Evolutionary conservation across 2,888 invertebrate species (phyloP), one percentile per base, ranked within the genome.

Genomic region (Pollenia labialis): DNA sequence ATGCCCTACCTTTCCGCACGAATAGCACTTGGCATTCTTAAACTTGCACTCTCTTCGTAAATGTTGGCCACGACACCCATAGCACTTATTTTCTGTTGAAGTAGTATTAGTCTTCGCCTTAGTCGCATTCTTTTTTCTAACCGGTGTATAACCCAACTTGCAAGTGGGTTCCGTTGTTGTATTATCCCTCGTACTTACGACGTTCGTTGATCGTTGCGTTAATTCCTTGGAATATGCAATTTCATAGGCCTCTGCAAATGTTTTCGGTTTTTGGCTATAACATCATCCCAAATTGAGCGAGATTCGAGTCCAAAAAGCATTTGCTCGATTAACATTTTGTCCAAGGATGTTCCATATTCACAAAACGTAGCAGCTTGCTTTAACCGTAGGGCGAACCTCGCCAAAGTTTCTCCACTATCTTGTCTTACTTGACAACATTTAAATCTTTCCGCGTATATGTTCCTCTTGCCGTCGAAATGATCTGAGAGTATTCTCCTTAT

Each of bases 261-360:
- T 54, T 16, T 16, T 18, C 16, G 18, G 60, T 42, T 60, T n/a
- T 11, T 60, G 14, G 64, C 46, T 46, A 46, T 44, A 2, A 82
- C 46, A 12, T 54, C 54, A 40, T 64, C 46, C 12, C 16, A 46
- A 18, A 64, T 64, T 11, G 9, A 18, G 18, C 84, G 76, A 0
- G 54, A 75, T 40, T 80, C 83, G 3, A 87, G 14, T 3, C 87
- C 87, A 56, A 75, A 83, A 4, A 84, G 11, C 16, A 88, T 18
- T 64, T 88, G 88, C 71, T 87, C 87, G 18, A 79, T 85, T 11
- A 88, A 54, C 83, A 87, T 87, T 23, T 83, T 48, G 32, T 86
- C 76, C 9, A 84, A 23, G 23, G 81, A 87, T 6, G 32, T 10
- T 11, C 87, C 85, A 48, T 88, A 87, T 7, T 85, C 81, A 64